A percentile compares a stretch with the other conserved stretches of the same genome.
Evolutionary conservation across 2,113 vertebrate species (phyloP).

Genomic region (Pelvicachromis taeniatus): DNA sequence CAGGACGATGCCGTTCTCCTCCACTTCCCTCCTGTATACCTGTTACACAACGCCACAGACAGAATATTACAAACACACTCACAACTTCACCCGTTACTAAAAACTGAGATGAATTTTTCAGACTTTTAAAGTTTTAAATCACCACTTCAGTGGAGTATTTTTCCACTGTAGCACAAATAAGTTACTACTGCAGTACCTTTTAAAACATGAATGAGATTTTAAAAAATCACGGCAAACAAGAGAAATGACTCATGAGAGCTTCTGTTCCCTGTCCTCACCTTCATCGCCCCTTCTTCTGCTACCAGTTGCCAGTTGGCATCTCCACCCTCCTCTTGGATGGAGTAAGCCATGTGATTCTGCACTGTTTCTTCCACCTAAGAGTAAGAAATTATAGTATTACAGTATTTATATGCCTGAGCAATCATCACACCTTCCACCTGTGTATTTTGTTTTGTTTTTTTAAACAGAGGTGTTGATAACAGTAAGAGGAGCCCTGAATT

Average conservation of each 20-base stretch:
- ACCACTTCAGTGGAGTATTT: background rate
- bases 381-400: background rate
- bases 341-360: conserved; percentile 94
- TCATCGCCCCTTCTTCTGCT: conserved; percentile 98
- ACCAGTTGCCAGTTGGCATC: conserved; percentile 99
- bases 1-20: conserved; percentile 94
- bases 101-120: background rate
- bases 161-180: no score
- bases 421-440: background rate
- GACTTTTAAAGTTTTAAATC: background rate
- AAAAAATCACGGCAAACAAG: background rate
- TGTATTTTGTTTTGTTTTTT: background rate
- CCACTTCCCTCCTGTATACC: conserved; percentile 97
- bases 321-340: conserved; percentile 94
- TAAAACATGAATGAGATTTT: background rate
- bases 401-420: background rate
- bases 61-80: background rate
- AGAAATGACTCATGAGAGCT: conserved; percentile 10
- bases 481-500: background rate
- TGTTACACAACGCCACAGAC: conserved; percentile 26
- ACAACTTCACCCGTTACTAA: background rate
- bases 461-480: background rate
- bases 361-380: conserved; percentile 94
- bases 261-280: conserved; percentile 75
- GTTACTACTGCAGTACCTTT: background rate